These are phyloP conservation scores for Falcunculus frontatus DNA, from an alignment of 2,113 vertebrate genomes.

Conservation along the genomic window DNA sequence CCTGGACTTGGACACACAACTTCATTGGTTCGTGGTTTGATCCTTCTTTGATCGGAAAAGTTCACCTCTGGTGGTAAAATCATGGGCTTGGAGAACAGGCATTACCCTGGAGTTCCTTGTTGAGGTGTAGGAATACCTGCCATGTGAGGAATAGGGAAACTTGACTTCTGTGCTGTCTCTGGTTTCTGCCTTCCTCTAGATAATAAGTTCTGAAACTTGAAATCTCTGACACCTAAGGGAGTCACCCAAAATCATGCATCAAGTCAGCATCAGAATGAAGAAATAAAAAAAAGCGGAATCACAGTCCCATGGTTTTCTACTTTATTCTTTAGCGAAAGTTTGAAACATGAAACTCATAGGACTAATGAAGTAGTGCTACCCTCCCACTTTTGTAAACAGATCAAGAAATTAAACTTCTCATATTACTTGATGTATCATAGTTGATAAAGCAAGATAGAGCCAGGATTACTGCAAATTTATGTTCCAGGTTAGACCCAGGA, in stretches of 20 bases:
- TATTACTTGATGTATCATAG: background rate
- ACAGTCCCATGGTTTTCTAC: background rate
- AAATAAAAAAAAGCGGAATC: background rate
- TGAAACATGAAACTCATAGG: background rate
- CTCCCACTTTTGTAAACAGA: background rate
- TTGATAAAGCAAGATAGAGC: background rate
- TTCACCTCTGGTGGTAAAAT: background rate
- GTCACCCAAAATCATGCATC: background rate
- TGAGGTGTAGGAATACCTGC: background rate
- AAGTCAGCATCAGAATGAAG: background rate
- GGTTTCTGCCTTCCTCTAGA: background rate
- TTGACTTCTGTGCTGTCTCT: background rate
- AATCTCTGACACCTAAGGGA: background rate
- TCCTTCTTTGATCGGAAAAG: background rate
- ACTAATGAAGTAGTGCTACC: background rate
- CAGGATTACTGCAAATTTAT: background rate
- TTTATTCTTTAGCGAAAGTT: background rate
- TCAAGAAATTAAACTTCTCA: background rate
- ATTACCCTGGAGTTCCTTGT: background rate
- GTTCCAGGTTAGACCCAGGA: background rate
- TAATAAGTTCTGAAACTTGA: background rate
- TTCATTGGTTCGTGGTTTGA: fast-evolving
- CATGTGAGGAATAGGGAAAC: background rate
- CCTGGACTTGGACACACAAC: background rate
- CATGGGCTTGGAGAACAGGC: background rate